phyloP scores from a whole-genome alignment of 2,888 invertebrate species.

The Rotaria macrura region DNA sequence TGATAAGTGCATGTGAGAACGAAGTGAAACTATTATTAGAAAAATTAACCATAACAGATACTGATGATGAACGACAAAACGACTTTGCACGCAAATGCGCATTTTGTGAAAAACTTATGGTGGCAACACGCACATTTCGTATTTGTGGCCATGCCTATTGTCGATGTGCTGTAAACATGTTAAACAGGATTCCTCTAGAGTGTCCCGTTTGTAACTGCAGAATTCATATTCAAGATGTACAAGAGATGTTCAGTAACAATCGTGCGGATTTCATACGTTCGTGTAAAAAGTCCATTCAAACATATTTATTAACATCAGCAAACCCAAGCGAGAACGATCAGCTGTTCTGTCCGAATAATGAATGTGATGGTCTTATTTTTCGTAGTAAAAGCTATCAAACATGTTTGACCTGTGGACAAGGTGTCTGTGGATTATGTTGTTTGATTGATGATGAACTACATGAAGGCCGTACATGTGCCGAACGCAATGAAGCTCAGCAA shows the following conservation, averaged over 20 bases:
- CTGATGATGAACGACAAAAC: neutral
- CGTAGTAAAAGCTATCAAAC: neutral
- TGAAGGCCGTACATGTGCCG: neutral
- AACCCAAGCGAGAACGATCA: neutral
- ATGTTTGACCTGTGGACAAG: neutral
- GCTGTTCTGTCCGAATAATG: neutral
- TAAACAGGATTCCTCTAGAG: neutral
- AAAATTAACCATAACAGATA: neutral
- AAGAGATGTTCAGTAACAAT: neutral
- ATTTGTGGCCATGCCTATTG: neutral
- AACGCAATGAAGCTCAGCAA: neutral
- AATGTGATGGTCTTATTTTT: neutral
- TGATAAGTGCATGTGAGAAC: neutral
- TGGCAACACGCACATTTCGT: neutral
- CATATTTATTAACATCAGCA: neutral
- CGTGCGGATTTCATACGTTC: neutral
- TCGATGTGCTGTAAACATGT: neutral
- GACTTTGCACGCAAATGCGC: neutral
- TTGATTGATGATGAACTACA: neutral
- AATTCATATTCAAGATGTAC: neutral
- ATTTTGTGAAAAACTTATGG: neutral
- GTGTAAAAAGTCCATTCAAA: neutral
- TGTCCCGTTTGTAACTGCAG: neutral
- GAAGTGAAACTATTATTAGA: neutral
- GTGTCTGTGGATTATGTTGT: neutral